Percentiles rank a stretch among this genome's conserved stretches.
Conservation (phyloP, 2,113 vertebrate genomes). For the Eretmochelys imbricata region DNA sequence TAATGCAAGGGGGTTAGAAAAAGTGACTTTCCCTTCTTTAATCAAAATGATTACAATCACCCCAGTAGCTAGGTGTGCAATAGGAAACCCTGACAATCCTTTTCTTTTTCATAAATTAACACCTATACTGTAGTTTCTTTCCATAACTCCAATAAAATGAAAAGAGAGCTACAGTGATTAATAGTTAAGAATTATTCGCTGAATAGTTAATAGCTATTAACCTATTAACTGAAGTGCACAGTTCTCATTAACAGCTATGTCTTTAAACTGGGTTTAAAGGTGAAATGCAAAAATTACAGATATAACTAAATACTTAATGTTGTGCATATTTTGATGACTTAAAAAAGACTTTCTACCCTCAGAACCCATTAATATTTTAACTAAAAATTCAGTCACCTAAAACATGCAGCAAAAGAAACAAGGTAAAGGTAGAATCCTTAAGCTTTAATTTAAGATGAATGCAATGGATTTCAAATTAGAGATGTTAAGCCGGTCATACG, state of each 20-base stretch:
- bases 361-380: conserved; percentile 88
- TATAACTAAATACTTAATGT: conserved; percentile 86
- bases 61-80: conserved; percentile 20
- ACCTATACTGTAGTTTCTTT: conserved; percentile 78
- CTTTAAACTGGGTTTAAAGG: conserved; percentile 85
- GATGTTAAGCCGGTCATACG: conserved; percentile 92
- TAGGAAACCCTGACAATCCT: conserved; percentile 57
- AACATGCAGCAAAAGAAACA: conserved; percentile 84
- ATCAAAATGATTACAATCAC: conserved; percentile 52
- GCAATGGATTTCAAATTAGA: conserved; percentile 94
- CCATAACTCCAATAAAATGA: conserved; percentile 80
- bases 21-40: conserved; percentile 65
- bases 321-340: conserved; percentile 85
- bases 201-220: conserved; percentile 88
- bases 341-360: conserved; percentile 83
- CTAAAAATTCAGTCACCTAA: conserved; percentile 88
- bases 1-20: not conserved
- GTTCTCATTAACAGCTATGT: conserved; percentile 84
- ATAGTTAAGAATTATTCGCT: conserved; percentile 87
- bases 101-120: conserved; percentile 78
- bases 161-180: conserved; percentile 82
- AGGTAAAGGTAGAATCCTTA: conserved; percentile 93
- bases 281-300: conserved; percentile 87
- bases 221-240: conserved; percentile 86
- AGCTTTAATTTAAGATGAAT: conserved; percentile 94